Conservation (phyloP, 2,113 vertebrate genomes). For the Odontophorus gujanensis region DNA sequence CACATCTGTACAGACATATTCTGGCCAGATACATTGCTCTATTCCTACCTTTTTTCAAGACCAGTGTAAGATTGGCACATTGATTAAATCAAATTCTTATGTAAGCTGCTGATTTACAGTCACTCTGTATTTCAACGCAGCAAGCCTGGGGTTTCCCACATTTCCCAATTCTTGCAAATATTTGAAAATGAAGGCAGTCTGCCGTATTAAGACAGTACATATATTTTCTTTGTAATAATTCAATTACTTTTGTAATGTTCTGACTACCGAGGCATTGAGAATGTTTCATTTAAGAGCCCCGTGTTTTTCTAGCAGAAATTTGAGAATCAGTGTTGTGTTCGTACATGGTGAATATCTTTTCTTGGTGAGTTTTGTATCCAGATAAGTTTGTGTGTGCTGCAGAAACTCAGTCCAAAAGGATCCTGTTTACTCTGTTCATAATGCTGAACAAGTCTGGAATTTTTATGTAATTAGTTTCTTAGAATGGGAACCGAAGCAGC, state of each 20-base stretch:
- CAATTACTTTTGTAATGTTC: neutral
- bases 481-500: neutral
- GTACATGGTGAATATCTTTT: neutral
- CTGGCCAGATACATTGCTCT: neutral
- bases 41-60: neutral
- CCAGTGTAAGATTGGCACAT: no score
- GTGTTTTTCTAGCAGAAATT: neutral
- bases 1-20: neutral
- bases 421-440: neutral
- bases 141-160: neutral
- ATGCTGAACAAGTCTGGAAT: fast-evolving
- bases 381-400: neutral
- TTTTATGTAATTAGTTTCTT: neutral
- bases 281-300: neutral
- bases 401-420: neutral
- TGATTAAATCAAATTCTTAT: neutral
- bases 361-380: neutral
- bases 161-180: neutral
- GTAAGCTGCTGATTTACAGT: neutral
- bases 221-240: neutral
- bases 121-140: neutral
- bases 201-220: neutral
- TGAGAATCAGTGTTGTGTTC: neutral
- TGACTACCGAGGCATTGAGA: neutral
- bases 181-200: neutral